Base-by-base conservation (phyloP, 2,888 invertebrate species). In the Lagria hirta region DNA sequence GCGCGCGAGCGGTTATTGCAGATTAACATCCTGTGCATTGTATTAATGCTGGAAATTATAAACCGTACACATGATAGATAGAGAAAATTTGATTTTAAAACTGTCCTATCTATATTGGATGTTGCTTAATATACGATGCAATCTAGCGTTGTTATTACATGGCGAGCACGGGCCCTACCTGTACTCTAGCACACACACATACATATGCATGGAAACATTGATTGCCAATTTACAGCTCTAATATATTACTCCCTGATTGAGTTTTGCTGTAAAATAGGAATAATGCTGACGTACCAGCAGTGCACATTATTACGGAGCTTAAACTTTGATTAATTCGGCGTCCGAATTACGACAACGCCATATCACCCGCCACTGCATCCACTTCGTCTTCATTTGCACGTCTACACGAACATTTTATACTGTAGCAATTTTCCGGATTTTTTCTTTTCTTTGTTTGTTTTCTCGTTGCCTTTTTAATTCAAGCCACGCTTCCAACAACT, bases 191-290 rank as follows among this genome's bases (percentile, higher is more conserved):
- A 43, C 49, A 51, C 47, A 53, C 44, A 52, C 60, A 71, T 72
- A 68, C 71, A 71, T 71, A 72, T 72, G 71, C 72, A 72, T 72
- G 69, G 68, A 70, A 72, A 72, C 72, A 72, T 72, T 72, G 73
- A 73, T 73, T 73, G 73, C 70, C 72, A 72, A 73, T 73, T 73
- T 72, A 71, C 72, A 72, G 70, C 71, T 71, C 70, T 72, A 73
- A 73, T 72, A 72, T 72, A 73, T 73, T 72, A 72, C 69, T 67
- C 70, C 66, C 68, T 73, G 72, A 73, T 73, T 72, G 73, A 73
- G 72, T 72, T 72, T 72, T 70, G 69, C 68, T 70, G 70, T 72
- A 71, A 72, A 73, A 73, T 70, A 71, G 71, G 70, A 71, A 71
- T 71, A 71, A 71, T 71, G 72, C 70, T 70, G 71, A 71, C 71